Base-by-base conservation (phyloP, 1,140 invertebrate genomes). In the Drosophila orena region DNA sequence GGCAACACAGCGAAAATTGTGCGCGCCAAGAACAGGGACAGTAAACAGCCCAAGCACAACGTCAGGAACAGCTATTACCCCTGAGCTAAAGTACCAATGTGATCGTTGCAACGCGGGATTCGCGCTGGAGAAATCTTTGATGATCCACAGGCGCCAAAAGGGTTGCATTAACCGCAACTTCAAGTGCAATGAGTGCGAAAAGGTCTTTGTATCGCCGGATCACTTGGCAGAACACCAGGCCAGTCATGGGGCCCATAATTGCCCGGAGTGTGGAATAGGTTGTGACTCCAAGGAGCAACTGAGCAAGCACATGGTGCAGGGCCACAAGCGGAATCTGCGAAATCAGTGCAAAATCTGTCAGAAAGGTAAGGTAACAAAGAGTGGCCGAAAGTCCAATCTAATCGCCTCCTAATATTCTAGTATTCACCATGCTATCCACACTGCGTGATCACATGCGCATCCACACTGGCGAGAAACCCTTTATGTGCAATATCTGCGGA, bases 261-360 rank as follows among this genome's bases (percentile, higher is more conserved):
- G 93, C 60, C 77, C 73, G 24, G 81, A 93, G 38, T 93, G 93
- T 57, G 74, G 77, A 0, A 53, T 91, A 50, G 71, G 74, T 3
- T 93, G 83, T 38, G 81, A 90, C 12, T 91, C 91, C 1, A 90
- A 83, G 50, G 92, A 93, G 20, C 86, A 93, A 65, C 75, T 93
- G 20, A 86, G 91, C 46, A 75, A 90, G 37, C 93, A 93, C 56
- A 90, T 91, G 64, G 93, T 80, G 65, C 93, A 76, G 81, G 88
- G 91, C 11, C 94, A 95, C 73, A 93, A 93, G 59, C 89, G 93
- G 1, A 93, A 93, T 44, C 93, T 94, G 27, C 94, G 94, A 35
- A 94, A 95, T 76, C 92, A 93, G 20, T 95, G 95, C 79, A 88
- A 92, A 7, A 81, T 93, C 11, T 95, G 95, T 69, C 93, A 93